A percentile compares a stretch with the other conserved stretches of the same genome.
Conservation (phyloP, 2,797 vertebrate genomes). For the Merluccius polli region DNA sequence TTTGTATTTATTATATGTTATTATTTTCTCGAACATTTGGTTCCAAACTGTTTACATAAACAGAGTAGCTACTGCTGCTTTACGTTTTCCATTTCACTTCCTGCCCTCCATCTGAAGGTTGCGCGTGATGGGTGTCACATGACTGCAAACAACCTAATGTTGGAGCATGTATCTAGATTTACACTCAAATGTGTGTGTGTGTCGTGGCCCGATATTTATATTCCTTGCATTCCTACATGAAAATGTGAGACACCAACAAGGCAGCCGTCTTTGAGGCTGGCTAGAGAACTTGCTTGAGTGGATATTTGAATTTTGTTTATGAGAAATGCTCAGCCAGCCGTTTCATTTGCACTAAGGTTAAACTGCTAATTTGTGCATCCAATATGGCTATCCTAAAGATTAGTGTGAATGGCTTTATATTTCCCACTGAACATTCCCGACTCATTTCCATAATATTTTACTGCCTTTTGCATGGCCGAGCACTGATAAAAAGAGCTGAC, state of each 20-base stretch:
- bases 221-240: slow-evolving; percentile 30
- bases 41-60: too few species aligned
- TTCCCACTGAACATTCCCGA: slow-evolving; percentile 40
- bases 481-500: slow-evolving; percentile 37
- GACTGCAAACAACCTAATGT: too few species aligned
- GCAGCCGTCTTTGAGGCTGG: slow-evolving; percentile 19
- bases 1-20: too few species aligned
- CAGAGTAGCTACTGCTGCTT: too few species aligned
- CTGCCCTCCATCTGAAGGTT: too few species aligned
- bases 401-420: slow-evolving; percentile 46
- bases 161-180: not conserved
- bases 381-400: slow-evolving; percentile 38
- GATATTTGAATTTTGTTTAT: slow-evolving; percentile 56
- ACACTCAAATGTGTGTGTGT: slow-evolving; percentile 12
- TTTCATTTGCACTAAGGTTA: slow-evolving; percentile 39
- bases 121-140: too few species aligned
- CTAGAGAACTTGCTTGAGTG: slow-evolving; percentile 44
- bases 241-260: slow-evolving; percentile 35
- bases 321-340: slow-evolving; percentile 37
- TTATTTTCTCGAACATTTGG: too few species aligned
- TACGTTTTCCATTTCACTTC: too few species aligned
- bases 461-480: slow-evolving; percentile 45
- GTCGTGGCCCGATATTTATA: slow-evolving; percentile 42
- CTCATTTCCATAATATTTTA: slow-evolving; percentile 54
- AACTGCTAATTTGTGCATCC: slow-evolving; percentile 51